A percentile compares a stretch with the other conserved stretches of the same genome.
Conservation (phyloP, 1,140 invertebrate genomes). For the Drosophila setifemur region DNA sequence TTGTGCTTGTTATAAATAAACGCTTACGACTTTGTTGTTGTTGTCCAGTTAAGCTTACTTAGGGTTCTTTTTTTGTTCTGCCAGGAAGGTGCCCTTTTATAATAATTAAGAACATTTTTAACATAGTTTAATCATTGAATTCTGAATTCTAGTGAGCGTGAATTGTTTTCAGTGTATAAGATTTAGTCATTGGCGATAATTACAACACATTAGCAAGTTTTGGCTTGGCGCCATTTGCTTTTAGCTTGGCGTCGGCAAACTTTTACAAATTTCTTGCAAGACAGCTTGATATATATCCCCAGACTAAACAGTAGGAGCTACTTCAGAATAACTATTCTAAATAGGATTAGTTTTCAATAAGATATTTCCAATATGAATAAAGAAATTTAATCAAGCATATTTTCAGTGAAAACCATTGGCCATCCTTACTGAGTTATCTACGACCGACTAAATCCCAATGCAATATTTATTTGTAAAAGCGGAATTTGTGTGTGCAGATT, state of each 20-base stretch:
- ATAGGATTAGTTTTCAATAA: no score
- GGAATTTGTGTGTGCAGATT: conserved; percentile 51
- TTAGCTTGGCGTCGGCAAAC: conserved; percentile 22
- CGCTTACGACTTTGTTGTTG: conserved; percentile 35
- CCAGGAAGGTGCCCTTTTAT: no score
- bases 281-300: background rate
- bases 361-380: no score
- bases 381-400: no score
- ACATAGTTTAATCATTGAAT: no score
- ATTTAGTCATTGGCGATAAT: conserved; percentile 20
- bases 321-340: background rate
- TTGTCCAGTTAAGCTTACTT: conserved; percentile 4
- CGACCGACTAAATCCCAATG: conserved; percentile 32
- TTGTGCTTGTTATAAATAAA: conserved; percentile 76
- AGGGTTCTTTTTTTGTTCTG: no score
- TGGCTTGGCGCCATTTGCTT: conserved; percentile 25
- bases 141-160: no score
- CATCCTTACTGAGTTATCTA: conserved; percentile 15
- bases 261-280: conserved; percentile 9
- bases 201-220: conserved; percentile 50
- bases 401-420: conserved; percentile 6
- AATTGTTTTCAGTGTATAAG: no score
- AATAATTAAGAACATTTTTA: no score
- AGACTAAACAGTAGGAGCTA: no score
- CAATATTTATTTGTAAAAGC: conserved; percentile 52